Base-by-base conservation (phyloP, 2,888 invertebrate genomes). In the Agonopterix heracliana region DNA sequence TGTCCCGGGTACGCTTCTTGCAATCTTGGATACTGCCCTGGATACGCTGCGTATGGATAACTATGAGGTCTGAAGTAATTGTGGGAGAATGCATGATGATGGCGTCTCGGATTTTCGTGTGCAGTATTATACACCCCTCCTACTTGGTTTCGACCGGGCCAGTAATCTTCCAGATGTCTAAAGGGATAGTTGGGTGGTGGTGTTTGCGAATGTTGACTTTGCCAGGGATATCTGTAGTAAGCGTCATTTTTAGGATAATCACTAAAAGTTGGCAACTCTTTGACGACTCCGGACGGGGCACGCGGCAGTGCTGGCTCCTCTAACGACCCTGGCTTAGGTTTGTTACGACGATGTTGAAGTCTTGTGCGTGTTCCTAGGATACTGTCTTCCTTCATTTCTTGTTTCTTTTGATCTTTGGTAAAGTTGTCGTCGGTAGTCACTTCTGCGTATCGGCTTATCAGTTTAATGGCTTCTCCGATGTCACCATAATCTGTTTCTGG, bases 401-500 rank as follows among this genome's bases (percentile, higher is more conserved):
- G 56, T 58, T 76, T 80, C 57, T 78, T 82, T 59, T 77, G 71
- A 58, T 82, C 78, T 75, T 84, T 86, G 56, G 77, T 60, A 66
- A 79, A 88, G 61, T 78, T 85, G 57, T 88, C 88, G 58, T 88
- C 88, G 36, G 88, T 88, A 34, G 86, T 86, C 40, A 88, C 88
- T 68, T 87, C 88, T 38, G 88, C 88, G 62, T 84, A 88, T 54
- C 88, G 75, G 60, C 88, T 88, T 58, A 88, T 88, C 45, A 88
- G 63, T 68, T 87, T 88, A 48, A 88, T 87, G 54, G 88, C 87
- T 71, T 88, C 87, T 52, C 87, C 87, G 46, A 88, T 86, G 54
- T 88, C 84, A 12, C 84, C 80, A 54, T 86, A 88, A 60, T 88
- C 88, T 50, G 74, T 83, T 71, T 88, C 88, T 41, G 88, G 88